These are phyloP conservation scores for Agriopis marginaria DNA, from an alignment of 2,888 invertebrate genomes.

Conservation along the genomic window DNA sequence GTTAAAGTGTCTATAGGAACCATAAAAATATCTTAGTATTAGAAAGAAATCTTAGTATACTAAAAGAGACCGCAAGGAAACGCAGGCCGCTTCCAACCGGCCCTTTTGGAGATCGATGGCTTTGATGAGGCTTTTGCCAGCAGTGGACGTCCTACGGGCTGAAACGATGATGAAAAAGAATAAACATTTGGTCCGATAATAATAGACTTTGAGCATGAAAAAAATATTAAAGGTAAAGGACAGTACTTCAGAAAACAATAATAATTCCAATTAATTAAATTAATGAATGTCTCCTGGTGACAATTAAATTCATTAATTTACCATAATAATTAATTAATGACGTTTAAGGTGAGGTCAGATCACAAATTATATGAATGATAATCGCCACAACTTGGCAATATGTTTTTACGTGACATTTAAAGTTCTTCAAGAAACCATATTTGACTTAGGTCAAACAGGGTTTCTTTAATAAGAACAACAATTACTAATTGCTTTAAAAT, in stretches of 20 bases:
- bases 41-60: no score
- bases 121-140: no score
- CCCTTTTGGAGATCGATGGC: no score
- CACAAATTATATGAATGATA: not conserved
- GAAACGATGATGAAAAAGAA: no score
- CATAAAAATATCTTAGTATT: no score
- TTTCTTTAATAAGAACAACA: no score
- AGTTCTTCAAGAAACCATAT: not conserved
- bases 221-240: conserved; percentile 5
- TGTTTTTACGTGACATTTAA: not conserved
- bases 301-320: conserved; percentile 22
- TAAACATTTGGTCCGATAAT: no score
- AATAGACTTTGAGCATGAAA: conserved; percentile 1
- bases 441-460: not conserved
- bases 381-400: not conserved
- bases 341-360: conserved; percentile 6
- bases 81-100: no score
- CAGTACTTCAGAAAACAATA: conserved; percentile 4
- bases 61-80: no score
- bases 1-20: no score
- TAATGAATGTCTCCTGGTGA: conserved; percentile 12
- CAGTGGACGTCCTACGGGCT: no score
- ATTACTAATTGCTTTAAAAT: no score
- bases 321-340: conserved; percentile 20
- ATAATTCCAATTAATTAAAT: conserved; percentile 12